phyloP scores from a whole-genome alignment of 2,888 invertebrate genomes.

The Lottia gigantea region DNA sequence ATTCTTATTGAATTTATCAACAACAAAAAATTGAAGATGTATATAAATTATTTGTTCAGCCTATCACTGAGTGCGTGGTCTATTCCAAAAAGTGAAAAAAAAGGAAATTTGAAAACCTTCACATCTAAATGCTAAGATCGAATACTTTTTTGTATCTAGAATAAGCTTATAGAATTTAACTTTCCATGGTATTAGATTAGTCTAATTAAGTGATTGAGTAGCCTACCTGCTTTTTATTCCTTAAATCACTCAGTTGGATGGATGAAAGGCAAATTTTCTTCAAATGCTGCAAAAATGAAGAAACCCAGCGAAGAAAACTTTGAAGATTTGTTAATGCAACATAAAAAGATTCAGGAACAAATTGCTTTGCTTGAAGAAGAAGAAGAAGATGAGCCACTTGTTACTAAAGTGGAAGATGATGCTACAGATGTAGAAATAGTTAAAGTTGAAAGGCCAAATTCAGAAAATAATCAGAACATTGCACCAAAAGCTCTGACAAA shows the following conservation, averaged over 20 bases:
- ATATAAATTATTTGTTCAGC: too few relatives aligned
- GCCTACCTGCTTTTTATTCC: not conserved
- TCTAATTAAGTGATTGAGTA: not conserved
- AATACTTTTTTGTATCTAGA: too few relatives aligned
- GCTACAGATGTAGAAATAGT: constrained; percentile 14
- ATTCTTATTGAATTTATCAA: too few relatives aligned
- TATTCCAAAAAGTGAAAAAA: too few relatives aligned
- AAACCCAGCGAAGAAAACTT: constrained; percentile 35
- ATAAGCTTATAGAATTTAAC: too few relatives aligned
- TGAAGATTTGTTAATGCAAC: constrained; percentile 35
- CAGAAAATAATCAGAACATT: too few relatives aligned
- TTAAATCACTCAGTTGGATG: constrained; percentile 18
- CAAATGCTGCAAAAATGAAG: constrained; percentile 14
- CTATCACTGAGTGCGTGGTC: too few relatives aligned
- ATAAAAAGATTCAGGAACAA: constrained; percentile 42
- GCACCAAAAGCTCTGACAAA: too few relatives aligned
- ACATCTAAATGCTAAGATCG: too few relatives aligned
- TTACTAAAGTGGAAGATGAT: not conserved
- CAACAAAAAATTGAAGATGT: too few relatives aligned
- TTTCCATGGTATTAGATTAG: too few relatives aligned
- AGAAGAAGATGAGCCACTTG: constrained; percentile 20
- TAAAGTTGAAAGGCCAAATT: not conserved
- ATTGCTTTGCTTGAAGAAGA: constrained; percentile 36
- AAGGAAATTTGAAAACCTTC: too few relatives aligned
- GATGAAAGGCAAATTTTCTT: not conserved